A percentile compares a stretch with the other conserved stretches of the same genome.
phyloP scores from a whole-genome alignment of 2,113 vertebrate genomes.

The Recurvirostra avosetta region DNA sequence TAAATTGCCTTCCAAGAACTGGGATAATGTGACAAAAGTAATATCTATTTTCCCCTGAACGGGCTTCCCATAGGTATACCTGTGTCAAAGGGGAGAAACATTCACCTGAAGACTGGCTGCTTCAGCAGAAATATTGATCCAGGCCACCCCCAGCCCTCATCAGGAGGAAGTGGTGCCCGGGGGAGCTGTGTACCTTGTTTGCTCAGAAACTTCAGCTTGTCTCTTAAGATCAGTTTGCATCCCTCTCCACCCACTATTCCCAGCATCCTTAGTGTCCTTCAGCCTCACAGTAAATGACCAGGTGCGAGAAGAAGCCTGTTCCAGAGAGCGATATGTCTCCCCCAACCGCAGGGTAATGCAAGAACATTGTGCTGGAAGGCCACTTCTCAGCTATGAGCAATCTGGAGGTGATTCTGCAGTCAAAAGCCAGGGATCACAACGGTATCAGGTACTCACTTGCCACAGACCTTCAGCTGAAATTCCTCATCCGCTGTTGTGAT shows the following conservation, averaged over 20 bases:
- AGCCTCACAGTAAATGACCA: neutral
- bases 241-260: neutral
- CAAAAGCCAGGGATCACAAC: neutral
- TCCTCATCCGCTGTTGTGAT: neutral
- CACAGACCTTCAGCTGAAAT: slow-evolving; percentile 6
- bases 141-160: neutral
- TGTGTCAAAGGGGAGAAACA: neutral
- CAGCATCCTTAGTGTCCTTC: neutral
- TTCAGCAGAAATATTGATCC: neutral
- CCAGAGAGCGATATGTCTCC: neutral
- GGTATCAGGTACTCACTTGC: neutral
- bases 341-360: neutral
- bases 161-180: neutral
- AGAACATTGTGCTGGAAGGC: neutral
- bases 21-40: neutral
- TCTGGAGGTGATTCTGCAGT: neutral
- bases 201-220: neutral
- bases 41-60: neutral
- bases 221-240: neutral
- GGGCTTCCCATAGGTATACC: slow-evolving; percentile 68
- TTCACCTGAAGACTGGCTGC: neutral
- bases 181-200: neutral
- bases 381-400: neutral
- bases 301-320: neutral
- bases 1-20: fast-evolving